phyloP scores from a whole-genome alignment of 2,113 vertebrate genomes.

The Oreochromis tanganicae region DNA sequence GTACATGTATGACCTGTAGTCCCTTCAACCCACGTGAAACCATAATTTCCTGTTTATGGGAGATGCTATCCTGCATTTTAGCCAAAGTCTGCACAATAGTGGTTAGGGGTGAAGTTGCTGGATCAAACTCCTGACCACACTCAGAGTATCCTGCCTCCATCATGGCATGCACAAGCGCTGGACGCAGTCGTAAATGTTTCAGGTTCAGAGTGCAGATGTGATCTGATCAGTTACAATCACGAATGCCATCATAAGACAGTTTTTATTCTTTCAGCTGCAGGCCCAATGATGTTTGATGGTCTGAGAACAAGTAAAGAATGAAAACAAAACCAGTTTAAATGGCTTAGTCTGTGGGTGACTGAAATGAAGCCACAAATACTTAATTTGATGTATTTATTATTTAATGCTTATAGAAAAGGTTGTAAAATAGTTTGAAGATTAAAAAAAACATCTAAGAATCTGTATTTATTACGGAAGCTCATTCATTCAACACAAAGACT shows the following conservation, averaged over 20 bases:
- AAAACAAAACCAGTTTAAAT: background rate
- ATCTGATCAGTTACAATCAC: background rate
- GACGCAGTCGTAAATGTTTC: background rate
- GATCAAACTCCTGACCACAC: background rate
- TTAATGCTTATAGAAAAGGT: background rate
- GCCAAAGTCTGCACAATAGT: background rate
- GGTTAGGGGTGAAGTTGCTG: background rate
- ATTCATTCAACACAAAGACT: background rate
- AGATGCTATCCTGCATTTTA: background rate
- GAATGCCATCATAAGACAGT: background rate
- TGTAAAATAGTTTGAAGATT: background rate
- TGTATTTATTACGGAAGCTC: too few species aligned
- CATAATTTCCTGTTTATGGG: background rate
- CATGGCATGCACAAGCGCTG: accelerated
- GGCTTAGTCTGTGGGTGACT: background rate
- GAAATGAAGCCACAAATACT: background rate
- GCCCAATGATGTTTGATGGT: background rate
- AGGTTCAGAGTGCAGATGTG: background rate
- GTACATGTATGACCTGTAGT: background rate
- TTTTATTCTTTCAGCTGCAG: background rate
- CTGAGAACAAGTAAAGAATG: background rate
- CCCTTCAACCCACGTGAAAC: background rate
- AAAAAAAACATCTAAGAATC: accelerated
- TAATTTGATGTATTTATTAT: background rate
- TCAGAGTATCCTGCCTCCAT: background rate